These are phyloP conservation scores for Paralinhomoeus sp. DNA, from an alignment of 2,888 invertebrate genomes.

Conservation along the genomic window DNA sequence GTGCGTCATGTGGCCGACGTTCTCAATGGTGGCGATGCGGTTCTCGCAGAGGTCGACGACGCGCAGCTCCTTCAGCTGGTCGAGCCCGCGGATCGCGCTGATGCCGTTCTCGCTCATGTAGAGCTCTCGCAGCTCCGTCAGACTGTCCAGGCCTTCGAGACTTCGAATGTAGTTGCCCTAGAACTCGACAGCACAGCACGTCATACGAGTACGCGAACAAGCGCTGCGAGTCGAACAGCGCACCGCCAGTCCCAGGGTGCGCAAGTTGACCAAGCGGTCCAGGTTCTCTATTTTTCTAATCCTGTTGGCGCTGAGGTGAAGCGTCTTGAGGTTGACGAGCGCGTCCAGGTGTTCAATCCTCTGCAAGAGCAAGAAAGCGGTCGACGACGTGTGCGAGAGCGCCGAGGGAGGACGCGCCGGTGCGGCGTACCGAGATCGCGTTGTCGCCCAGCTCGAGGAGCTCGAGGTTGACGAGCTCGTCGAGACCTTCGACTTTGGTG, in stretches of 20 bases:
- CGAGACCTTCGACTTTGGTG: background rate
- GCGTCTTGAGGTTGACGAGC: conserved; percentile 20
- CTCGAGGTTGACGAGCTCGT: background rate
- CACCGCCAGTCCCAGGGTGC: no score
- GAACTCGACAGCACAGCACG: no score
- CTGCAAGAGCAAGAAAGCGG: conserved; percentile 38
- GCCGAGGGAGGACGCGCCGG: no score
- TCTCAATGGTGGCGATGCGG: conserved; percentile 32
- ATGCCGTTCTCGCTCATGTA: background rate
- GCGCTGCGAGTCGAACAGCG: no score
- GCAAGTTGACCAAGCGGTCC: conserved; percentile 1
- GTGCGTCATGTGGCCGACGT: background rate
- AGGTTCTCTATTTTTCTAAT: conserved; percentile 26
- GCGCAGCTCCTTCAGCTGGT: conserved; percentile 19
- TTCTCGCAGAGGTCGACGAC: conserved; percentile 80
- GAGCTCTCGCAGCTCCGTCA: conserved; percentile 16
- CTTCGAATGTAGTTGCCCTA: no score
- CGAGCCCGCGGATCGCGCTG: conserved; percentile 22
- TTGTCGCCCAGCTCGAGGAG: background rate
- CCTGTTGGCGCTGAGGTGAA: conserved; percentile 30
- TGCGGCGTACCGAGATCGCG: conserved; percentile 26
- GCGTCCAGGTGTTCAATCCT: conserved; percentile 26
- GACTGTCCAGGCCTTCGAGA: conserved; percentile 23
- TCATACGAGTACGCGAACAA: no score
- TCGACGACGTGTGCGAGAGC: no score